Conservation (phyloP, 2,888 invertebrate genomes). For the Pristionchus mayeri region DNA sequence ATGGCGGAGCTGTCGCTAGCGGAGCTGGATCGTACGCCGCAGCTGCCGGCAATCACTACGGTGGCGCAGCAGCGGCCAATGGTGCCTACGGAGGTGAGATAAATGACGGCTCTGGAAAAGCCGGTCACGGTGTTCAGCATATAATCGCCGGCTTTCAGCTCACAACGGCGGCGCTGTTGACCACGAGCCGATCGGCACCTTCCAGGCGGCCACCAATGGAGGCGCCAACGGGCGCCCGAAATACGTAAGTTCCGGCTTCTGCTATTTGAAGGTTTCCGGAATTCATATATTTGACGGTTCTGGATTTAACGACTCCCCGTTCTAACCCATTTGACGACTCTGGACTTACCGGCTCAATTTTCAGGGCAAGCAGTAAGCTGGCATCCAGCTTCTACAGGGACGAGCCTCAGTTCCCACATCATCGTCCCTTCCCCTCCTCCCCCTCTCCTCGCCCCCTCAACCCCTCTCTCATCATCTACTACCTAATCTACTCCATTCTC, state of each 20-base stretch:
- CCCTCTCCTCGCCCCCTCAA: not conserved
- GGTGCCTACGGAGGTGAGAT: conserved; percentile 4
- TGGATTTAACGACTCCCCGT: not conserved
- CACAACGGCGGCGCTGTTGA: conserved; percentile 24
- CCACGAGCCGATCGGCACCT: conserved; percentile 49
- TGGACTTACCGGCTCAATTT: not conserved
- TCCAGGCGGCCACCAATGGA: conserved; percentile 5
- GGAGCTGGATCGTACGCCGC: conserved; percentile 16
- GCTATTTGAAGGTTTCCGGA: not conserved
- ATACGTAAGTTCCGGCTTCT: not conserved
- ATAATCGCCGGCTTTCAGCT: not conserved
- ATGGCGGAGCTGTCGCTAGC: not conserved
- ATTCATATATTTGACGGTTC: not conserved
- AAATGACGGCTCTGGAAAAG: not conserved
- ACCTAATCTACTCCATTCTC: conserved; percentile 5
- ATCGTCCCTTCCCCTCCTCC: not conserved
- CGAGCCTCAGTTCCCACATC: conserved; percentile 15
- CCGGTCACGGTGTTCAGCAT: not conserved
- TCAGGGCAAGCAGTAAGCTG: conserved; percentile 48
- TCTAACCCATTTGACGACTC: not conserved
- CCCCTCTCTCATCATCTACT: not conserved
- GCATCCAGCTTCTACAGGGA: not conserved
- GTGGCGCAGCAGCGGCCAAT: not conserved
- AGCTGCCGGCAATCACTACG: conserved; percentile 44
- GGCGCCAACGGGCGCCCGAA: conserved; percentile 26